Conservation (phyloP, 2,888 invertebrate species). For the Mayetiola destructor region DNA sequence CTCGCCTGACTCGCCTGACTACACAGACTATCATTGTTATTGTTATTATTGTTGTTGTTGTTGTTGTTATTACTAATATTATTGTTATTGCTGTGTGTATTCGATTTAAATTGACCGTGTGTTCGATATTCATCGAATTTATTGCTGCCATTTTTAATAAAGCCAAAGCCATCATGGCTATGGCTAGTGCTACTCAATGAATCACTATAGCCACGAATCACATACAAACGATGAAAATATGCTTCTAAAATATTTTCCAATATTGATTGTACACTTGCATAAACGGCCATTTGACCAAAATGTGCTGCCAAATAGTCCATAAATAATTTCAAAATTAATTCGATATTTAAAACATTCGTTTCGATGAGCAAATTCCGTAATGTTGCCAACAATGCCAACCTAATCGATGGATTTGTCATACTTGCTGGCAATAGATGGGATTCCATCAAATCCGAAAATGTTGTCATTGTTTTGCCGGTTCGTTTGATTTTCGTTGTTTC, state of each 20-base stretch:
- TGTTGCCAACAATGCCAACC: not conserved
- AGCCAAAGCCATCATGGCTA: slow-evolving; percentile 16
- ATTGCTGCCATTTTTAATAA: slow-evolving; percentile 14
- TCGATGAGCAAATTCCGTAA: slow-evolving; percentile 15
- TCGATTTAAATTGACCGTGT: no score
- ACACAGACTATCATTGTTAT: not conserved
- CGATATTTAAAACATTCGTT: slow-evolving; percentile 23
- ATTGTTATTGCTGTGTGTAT: no score
- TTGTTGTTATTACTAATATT: not conserved
- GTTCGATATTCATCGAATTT: slow-evolving; percentile 10
- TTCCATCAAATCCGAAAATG: slow-evolving; percentile 17
- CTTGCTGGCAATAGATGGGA: slow-evolving; percentile 15
- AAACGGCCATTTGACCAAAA: slow-evolving; percentile 40
- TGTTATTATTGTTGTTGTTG: not conserved
- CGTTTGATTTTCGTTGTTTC: slow-evolving; percentile 13
- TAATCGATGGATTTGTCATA: not conserved
- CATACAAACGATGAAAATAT: slow-evolving; percentile 35
- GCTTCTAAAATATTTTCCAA: slow-evolving; percentile 39
- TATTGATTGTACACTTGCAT: slow-evolving; percentile 35
- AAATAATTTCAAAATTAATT: slow-evolving; percentile 40
- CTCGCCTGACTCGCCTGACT: not conserved
- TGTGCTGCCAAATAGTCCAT: slow-evolving; percentile 51
- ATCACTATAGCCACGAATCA: not conserved
- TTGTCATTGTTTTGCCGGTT: not conserved
- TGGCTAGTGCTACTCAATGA: slow-evolving; percentile 3